Conservation (phyloP, 2,888 invertebrate genomes). For the Philonicus albiceps region DNA sequence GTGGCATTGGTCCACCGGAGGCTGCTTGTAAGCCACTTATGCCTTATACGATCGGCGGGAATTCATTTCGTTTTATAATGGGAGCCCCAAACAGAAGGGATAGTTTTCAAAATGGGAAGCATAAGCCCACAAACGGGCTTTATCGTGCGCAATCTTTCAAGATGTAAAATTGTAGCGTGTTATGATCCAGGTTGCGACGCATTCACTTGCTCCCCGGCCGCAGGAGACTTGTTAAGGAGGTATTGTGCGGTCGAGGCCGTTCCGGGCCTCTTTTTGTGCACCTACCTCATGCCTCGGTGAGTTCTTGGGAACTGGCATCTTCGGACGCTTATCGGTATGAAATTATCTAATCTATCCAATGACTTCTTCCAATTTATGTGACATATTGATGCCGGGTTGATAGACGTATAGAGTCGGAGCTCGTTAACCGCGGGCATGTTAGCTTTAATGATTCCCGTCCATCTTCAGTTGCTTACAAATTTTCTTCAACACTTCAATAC, state of each 20-base stretch:
- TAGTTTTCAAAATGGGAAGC: conserved; percentile 34
- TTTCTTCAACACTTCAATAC: not conserved
- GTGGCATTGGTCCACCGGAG: conserved; percentile 8
- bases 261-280: not conserved
- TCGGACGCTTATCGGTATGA: not conserved
- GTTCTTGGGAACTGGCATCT: not conserved
- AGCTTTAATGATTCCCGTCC: conserved; percentile 22
- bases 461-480: conserved; percentile 28
- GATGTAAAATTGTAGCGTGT: conserved; percentile 25
- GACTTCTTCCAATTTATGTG: conserved; percentile 62
- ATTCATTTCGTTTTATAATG: conserved; percentile 27
- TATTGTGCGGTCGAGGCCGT: not conserved
- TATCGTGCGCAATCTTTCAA: conserved; percentile 38
- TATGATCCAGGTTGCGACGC: not conserved
- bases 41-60: conserved; percentile 19
- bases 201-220: not conserved
- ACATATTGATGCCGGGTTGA: conserved; percentile 59
- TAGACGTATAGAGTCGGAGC: conserved; percentile 11
- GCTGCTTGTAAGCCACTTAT: conserved; percentile 33
- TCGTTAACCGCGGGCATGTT: conserved; percentile 24
- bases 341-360: conserved; percentile 32
- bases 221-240: not conserved
- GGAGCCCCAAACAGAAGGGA: not conserved
- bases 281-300: not conserved
- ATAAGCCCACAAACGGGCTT: conserved; percentile 22